phyloP scores from a whole-genome alignment of 2,797 vertebrate species.

The Crocidura indochinensis region DNA sequence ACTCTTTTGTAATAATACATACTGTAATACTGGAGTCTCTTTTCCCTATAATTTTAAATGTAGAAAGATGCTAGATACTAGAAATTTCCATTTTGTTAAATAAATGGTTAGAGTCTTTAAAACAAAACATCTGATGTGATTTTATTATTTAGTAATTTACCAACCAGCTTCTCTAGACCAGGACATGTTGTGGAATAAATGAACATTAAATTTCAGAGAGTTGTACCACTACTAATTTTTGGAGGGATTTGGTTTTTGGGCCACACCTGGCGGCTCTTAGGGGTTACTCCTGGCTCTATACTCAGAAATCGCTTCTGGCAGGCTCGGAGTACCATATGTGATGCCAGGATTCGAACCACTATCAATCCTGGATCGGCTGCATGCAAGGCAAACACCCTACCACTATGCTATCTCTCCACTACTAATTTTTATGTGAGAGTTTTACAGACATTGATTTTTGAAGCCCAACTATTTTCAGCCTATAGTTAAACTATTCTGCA shows the following conservation, averaged over 20 bases:
- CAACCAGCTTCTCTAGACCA: neutral
- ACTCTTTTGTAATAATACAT: slow-evolving; percentile 71
- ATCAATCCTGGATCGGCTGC: too few species aligned
- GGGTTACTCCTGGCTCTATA: too few species aligned
- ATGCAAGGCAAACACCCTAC: too few species aligned
- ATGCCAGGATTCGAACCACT: too few species aligned
- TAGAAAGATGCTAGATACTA: slow-evolving; percentile 70
- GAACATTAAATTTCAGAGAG: neutral
- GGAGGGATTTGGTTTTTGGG: too few species aligned
- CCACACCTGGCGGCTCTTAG: too few species aligned
- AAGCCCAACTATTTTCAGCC: slow-evolving; percentile 38
- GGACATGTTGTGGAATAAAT: neutral
- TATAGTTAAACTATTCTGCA: slow-evolving; percentile 11
- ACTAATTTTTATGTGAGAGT: neutral
- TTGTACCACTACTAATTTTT: neutral
- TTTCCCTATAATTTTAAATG: slow-evolving; percentile 66
- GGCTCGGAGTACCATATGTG: too few species aligned
- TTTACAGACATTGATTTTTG: slow-evolving; percentile 3
- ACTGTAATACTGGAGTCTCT: slow-evolving; percentile 36
- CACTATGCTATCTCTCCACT: too few species aligned
- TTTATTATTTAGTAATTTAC: neutral
- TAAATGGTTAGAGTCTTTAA: slow-evolving; percentile 64
- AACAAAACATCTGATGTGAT: slow-evolving; percentile 43
- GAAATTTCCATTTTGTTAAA: slow-evolving; percentile 75
- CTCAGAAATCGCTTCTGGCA: too few species aligned